phyloP scores from a whole-genome alignment of 2,888 invertebrate genomes.

The Ganaspis brasiliensis region DNA sequence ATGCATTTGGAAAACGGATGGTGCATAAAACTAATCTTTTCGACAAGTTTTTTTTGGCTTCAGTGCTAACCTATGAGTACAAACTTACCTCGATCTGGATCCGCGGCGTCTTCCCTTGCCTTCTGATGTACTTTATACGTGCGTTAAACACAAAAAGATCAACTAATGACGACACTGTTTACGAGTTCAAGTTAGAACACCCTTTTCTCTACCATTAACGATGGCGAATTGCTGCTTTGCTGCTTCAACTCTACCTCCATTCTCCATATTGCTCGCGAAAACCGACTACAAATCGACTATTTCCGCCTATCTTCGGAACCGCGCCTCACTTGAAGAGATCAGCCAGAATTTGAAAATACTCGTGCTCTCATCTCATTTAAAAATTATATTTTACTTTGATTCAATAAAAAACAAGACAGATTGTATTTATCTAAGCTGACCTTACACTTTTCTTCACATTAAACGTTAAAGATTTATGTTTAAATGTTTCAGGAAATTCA shows the following conservation, averaged over 20 bases:
- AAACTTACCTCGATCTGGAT: constrained; percentile 27
- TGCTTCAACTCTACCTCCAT: constrained; percentile 73
- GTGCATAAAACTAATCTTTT: constrained; percentile 65
- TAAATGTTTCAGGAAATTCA: too few relatives aligned
- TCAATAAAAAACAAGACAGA: background rate
- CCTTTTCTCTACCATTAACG: constrained; percentile 70
- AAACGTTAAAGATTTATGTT: too few relatives aligned
- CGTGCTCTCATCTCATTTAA: background rate
- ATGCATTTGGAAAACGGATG: constrained; percentile 72
- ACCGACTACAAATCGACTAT: constrained; percentile 61
- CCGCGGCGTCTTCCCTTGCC: constrained; percentile 24
- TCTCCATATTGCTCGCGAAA: constrained; percentile 71
- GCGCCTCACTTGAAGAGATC: constrained; percentile 32
- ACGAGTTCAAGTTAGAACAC: constrained; percentile 63
- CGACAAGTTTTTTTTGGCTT: constrained; percentile 59
- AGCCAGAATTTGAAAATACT: constrained; percentile 21
- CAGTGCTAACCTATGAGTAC: constrained; percentile 50
- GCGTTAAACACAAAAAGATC: constrained; percentile 68
- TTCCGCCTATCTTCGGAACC: constrained; percentile 30
- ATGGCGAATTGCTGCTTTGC: constrained; percentile 76
- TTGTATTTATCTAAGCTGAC: background rate
- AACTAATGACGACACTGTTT: constrained; percentile 55
- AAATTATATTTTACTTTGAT: background rate
- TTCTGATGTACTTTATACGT: constrained; percentile 15
- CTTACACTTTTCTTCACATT: too few relatives aligned